Evolutionary conservation across 2,888 invertebrate species (phyloP), one percentile per base, ranked within the genome.

Genomic region (Parnassius mnemosyne): DNA sequence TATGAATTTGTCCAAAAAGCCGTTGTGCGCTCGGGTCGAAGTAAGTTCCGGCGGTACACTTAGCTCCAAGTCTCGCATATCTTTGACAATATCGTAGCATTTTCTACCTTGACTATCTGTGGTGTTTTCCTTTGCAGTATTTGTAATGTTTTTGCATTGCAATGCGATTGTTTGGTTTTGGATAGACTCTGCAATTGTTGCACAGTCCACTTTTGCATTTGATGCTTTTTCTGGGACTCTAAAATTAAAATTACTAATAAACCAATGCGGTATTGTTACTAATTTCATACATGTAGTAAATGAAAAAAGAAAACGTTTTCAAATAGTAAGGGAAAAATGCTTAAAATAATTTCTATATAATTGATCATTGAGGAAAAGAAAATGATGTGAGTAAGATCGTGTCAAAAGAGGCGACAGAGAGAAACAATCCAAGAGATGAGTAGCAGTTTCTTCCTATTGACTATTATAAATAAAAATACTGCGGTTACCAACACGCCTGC

Each of bases 1-100:
- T 2, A 58, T 50, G n/a, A 63, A 58, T 54, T 58, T 63, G 43
- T 63, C 56, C 20, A 63, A 54, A 5, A 63, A 51, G 0, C 62
- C 51, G 25, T 58, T 49, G 25, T 44, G 50, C 1, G 12, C 13
- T 43, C 50, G 58, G 3, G 53, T 46, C 9, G 50, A 16, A n/a
- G 20, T 41, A 16, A 59, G 47, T 3, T 54, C 50, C 7, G 62
- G 57, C 1, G 62, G 62, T 1, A 53, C 50, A 10, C 47, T 43
- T 2, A 58, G 20, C 13, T 63, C 58, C 10, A 63, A 54, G 10
- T 13, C 10, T 7, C 53, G 62, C 54, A 63, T 20, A 41, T 63
- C 62, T 16, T 58, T 42, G 7, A 42, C 34, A 12, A 63, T 63
- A 5, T 63, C 63, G 51, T 63, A 63, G 20, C 42, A 58, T 12